Percentiles rank a stretch among this genome's conserved stretches.
These are phyloP conservation scores for Callorhinus ursinus DNA, from an alignment of 2,113 vertebrate species.

Conservation along the genomic window DNA sequence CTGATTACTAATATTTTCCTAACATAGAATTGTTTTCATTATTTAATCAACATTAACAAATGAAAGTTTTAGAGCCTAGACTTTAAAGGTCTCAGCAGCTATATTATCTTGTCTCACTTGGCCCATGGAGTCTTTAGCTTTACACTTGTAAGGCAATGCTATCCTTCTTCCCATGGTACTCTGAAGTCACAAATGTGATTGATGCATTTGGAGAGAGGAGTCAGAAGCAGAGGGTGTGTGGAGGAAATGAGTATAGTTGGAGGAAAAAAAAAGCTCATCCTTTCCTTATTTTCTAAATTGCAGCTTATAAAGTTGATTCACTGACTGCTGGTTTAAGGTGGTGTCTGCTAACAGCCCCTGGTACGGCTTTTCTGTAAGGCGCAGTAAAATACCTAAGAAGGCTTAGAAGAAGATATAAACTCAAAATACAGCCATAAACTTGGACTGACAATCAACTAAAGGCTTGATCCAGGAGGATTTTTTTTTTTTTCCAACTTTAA, in stretches of 20 bases:
- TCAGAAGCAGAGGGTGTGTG: neutral
- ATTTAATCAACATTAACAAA: slow-evolving; percentile 60
- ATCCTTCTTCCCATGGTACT: neutral
- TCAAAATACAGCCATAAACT: neutral
- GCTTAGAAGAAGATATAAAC: neutral
- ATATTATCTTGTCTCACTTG: neutral
- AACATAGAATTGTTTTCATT: slow-evolving; percentile 63
- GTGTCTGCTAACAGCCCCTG: neutral
- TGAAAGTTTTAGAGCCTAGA: neutral
- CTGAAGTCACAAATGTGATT: neutral
- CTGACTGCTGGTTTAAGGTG: slow-evolving; percentile 18
- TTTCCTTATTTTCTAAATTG: slow-evolving; percentile 43
- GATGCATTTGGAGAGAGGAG: neutral
- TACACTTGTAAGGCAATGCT: too few relatives aligned
- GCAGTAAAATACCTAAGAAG: neutral
- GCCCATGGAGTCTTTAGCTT: neutral
- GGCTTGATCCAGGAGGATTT: neutral
- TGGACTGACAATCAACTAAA: neutral
- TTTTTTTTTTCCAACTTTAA: neutral
- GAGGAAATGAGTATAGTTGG: neutral
- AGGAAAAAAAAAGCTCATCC: neutral
- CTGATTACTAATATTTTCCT: slow-evolving; percentile 64
- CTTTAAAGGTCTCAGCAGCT: neutral
- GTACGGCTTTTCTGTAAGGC: neutral
- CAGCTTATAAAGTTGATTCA: slow-evolving; percentile 52